These are phyloP conservation scores for Thymallus thymallus DNA, from an alignment of 2,113 vertebrate species.

Conservation along the genomic window DNA sequence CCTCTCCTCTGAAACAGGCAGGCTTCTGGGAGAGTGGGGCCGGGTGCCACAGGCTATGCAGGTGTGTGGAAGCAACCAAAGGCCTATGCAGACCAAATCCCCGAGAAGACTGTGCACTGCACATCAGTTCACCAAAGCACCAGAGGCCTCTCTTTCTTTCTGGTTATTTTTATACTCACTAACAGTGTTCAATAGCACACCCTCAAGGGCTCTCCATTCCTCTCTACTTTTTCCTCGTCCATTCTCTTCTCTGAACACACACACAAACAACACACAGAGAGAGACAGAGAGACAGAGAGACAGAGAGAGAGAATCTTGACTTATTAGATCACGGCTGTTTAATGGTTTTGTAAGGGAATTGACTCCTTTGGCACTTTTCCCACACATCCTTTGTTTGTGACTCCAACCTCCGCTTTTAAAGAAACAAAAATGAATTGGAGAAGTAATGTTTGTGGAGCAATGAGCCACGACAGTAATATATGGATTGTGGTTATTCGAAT, in stretches of 20 bases:
- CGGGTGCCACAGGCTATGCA: slow-evolving; percentile 40
- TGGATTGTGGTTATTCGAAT: too few species aligned
- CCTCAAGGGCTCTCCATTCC: slow-evolving; percentile 36
- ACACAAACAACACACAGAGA: neutral
- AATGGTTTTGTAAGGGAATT: slow-evolving; percentile 4
- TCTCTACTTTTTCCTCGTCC: neutral
- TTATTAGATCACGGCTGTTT: slow-evolving; percentile 17
- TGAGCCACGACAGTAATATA: too few species aligned
- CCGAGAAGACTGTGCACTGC: slow-evolving; percentile 52
- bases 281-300: neutral
- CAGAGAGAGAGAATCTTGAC: neutral
- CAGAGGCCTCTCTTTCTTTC: slow-evolving; percentile 13
- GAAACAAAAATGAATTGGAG: neutral
- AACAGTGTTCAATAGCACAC: slow-evolving; percentile 35
- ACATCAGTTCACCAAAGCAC: slow-evolving; percentile 40
- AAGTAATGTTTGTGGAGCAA: neutral
- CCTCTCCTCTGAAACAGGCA: slow-evolving; percentile 46
- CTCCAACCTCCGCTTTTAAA: neutral
- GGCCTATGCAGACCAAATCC: slow-evolving; percentile 23
- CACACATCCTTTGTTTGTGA: slow-evolving; percentile 4
- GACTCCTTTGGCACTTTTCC: slow-evolving; percentile 15
- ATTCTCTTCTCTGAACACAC: neutral
- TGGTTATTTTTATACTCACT: slow-evolving; percentile 52
- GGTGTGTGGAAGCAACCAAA: slow-evolving; percentile 35
- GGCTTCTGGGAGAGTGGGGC: slow-evolving; percentile 47